Evolutionary conservation across 2,113 vertebrate species (phyloP), one percentile per base, ranked within the genome.

Genomic region (Aramus guarauna): DNA sequence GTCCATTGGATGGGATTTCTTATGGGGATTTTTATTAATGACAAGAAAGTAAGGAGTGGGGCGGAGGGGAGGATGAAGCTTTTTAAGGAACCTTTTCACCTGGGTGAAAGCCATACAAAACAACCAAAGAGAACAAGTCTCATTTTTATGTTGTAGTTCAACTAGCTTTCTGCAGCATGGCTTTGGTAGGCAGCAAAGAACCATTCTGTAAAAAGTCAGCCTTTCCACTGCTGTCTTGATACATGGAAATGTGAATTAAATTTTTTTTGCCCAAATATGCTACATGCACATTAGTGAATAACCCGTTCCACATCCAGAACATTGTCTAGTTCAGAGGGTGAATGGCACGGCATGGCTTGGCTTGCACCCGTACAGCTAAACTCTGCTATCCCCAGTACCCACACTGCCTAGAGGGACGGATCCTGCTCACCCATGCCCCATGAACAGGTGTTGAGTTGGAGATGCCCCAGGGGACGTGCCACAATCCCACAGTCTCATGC

Each of bases 391-490:
- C 29, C 55, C 55, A 69, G 76, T 29, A 47, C 34, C 36, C 60
- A 20, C 21, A 7, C 5, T 58, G 59, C 8, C 7, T 3, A 5
- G 3, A 69, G 39, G 30, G 30, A 58, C 1, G 2, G 50, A 50
- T 41, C 23, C 68, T 81, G 39, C 75, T 62, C 73, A 39, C 30
- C 36, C 36, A 9, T 1, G 15, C n/a, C 16, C 62, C 1, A 0
- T 64, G 48, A 43, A 36, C 66, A 55, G 59, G 60, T 0, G 1
- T 15, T 9, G 20, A 1, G 2, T 16, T 2, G 2, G 26, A 50
- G n/a, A 60, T 41, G 45, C 32, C n/a, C 69, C 27, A 39, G 36
- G 69, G 69, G 50, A 36, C 2, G 3, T 60, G 39, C 20, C 77
- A 80, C 32, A 68, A 63, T 15, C 39, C 58, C 72, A 41, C 37